A percentile compares a stretch with the other conserved stretches of the same genome.
Evolutionary conservation across 2,888 invertebrate species (phyloP).

Genomic region (Cephus nigrinus): DNA sequence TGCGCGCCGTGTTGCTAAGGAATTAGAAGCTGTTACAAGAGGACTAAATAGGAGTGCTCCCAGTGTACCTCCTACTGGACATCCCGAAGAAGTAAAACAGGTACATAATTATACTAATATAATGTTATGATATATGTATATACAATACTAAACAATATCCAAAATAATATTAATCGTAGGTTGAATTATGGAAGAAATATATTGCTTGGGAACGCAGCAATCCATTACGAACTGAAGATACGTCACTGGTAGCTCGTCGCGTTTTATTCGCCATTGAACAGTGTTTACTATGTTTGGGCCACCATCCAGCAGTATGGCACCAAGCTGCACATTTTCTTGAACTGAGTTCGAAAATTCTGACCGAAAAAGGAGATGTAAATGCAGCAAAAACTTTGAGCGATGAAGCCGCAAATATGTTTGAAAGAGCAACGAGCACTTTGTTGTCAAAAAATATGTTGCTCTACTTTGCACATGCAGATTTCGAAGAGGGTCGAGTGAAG

Average conservation of each 20-base stretch:
- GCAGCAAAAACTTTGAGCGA: constrained; percentile 93
- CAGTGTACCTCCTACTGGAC: constrained; percentile 94
- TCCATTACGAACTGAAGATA: constrained; percentile 96
- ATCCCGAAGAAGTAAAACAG: constrained; percentile 92
- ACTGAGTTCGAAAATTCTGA: constrained; percentile 90
- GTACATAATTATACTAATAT: constrained; percentile 65
- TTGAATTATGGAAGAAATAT: constrained; percentile 99
- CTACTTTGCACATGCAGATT: constrained; percentile 99
- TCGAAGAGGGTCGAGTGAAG: constrained; percentile 95
- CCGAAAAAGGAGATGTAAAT: constrained; percentile 96
- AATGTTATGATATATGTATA: neutral
- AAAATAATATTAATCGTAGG: constrained; percentile 69
- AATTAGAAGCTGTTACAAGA: constrained; percentile 93
- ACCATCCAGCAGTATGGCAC: constrained; percentile 99
- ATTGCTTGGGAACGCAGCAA: constrained; percentile 98
- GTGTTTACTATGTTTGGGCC: constrained; percentile 93
- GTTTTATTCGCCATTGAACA: constrained; percentile 99
- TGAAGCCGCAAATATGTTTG: constrained; percentile 94
- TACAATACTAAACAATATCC: constrained; percentile 17
- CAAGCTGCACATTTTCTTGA: constrained; percentile 98
- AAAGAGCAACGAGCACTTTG: constrained; percentile 90
- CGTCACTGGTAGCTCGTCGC: constrained; percentile 89
- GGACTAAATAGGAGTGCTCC: constrained; percentile 96
- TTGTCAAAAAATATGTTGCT: constrained; percentile 92
- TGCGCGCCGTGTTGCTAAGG: constrained; percentile 94